Conservation (phyloP, 1,140 invertebrate species). For the Colletes gigas region DNA sequence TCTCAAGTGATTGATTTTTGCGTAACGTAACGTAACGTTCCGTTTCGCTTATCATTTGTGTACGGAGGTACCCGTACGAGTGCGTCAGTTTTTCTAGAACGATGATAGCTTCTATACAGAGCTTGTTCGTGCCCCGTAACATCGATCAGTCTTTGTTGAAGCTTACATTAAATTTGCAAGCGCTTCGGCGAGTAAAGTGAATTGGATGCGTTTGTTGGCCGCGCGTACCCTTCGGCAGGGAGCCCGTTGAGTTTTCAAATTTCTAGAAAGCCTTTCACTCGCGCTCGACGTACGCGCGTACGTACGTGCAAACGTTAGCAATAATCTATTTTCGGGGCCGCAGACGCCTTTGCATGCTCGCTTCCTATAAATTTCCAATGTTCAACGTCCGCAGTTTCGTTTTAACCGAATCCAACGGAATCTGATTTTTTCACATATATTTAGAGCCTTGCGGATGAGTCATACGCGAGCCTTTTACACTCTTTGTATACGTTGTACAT, state of each 20-base stretch:
- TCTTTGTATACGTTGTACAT: no score
- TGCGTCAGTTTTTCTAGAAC: conserved; percentile 25
- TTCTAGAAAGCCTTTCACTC: conserved; percentile 39
- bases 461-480: no score
- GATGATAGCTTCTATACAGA: conserved; percentile 4
- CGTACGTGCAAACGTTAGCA: background rate
- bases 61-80: background rate
- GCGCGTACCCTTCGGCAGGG: background rate
- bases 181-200: conserved; percentile 45
- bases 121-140: conserved; percentile 27
- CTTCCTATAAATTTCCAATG: background rate
- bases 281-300: background rate
- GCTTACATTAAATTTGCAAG: conserved; percentile 50
- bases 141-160: conserved; percentile 56
- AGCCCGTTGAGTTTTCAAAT: conserved; percentile 27
- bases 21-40: conserved; percentile 16
- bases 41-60: conserved; percentile 30
- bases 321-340: background rate
- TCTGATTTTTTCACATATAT: background rate
- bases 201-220: conserved; percentile 41
- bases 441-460: background rate
- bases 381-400: background rate
- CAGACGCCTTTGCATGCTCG: background rate
- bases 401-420: background rate
- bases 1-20: conserved; percentile 32